Evolutionary conservation across 2,888 invertebrate genomes (phyloP), one percentile per base, ranked within the genome.

Genomic region (Omphaloscelis lunosa): DNA sequence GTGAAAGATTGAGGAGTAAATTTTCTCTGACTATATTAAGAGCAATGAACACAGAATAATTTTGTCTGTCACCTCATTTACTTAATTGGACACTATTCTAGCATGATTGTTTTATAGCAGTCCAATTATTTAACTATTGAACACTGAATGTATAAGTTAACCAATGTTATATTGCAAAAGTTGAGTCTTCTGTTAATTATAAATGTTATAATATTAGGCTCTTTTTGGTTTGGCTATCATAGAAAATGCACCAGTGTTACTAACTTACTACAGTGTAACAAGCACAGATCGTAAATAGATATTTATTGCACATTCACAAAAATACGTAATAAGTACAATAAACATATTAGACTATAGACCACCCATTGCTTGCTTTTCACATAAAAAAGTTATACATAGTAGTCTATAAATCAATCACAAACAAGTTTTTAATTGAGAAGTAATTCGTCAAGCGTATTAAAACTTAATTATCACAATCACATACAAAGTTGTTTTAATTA

Each of bases 221-320:
- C 4, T 41, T 27, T 65, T 79, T 27, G 15, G 11, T 56, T 56
- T 58, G n/a, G n/a, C n/a, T n/a, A n/a, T 51, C 63, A 41, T 53
- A 63, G 2, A 76, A 39, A 72, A 59, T 66, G 41, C 23, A 20
- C 58, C 41, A 56, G n/a, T 72, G 72, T 81, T 75, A 75, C 4
- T 34, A 2, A 34, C 34, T 34, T 34, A 34, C 75, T 81, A 75
- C 81, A 84, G 73, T 76, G 77, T 77, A 80, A 68, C 63, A 74
- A 80, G 65, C 63, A 12, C 74, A n/a, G 23, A 51, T 51, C 17
- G 34, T 70, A 66, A 61, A 65, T n/a, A 45, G 1, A 65, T 39
- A 62, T n/a, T 48, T 71, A 73, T 74, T 83, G 62, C 77, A 80
- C 74, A 72, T 67, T 73, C 63, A 74, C 58, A 75, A 75, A 34